Evolutionary conservation across 1,140 invertebrate genomes (phyloP).

Genomic region (Araneus ventricosus): DNA sequence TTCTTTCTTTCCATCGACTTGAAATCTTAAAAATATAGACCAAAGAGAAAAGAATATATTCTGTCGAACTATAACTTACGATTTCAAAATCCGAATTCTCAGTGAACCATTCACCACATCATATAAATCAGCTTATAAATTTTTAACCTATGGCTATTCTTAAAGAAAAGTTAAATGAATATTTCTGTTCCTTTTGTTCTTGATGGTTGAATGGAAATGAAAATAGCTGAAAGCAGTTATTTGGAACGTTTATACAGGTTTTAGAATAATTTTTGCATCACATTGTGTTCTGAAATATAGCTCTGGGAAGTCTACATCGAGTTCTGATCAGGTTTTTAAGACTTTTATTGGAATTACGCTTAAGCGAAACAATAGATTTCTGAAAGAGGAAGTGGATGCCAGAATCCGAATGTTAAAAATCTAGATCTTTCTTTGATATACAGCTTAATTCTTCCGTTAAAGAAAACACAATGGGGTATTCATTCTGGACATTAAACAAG

Average conservation of each 20-base stretch:
- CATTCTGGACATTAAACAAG: background rate
- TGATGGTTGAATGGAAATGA: background rate
- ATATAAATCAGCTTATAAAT: background rate
- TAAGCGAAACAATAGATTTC: constrained; percentile 6
- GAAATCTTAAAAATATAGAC: too few species aligned
- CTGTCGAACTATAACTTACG: background rate
- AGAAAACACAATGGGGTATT: background rate
- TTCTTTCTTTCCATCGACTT: too few species aligned
- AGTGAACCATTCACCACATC: background rate
- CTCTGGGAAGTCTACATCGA: background rate
- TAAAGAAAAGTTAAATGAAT: background rate
- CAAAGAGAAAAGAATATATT: too few species aligned
- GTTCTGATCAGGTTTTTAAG: background rate
- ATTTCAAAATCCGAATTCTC: background rate
- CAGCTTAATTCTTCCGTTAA: background rate
- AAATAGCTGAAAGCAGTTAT: background rate
- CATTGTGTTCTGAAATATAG: background rate
- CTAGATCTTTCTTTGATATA: background rate
- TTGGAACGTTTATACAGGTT: background rate
- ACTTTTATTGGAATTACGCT: background rate
- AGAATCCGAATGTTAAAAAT: constrained; percentile 6
- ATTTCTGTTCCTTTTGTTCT: background rate
- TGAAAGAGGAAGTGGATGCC: background rate
- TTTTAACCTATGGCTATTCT: background rate
- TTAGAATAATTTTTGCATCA: background rate